phyloP scores from a whole-genome alignment of 2,888 invertebrate species.

The Thymelicus acteon region DNA sequence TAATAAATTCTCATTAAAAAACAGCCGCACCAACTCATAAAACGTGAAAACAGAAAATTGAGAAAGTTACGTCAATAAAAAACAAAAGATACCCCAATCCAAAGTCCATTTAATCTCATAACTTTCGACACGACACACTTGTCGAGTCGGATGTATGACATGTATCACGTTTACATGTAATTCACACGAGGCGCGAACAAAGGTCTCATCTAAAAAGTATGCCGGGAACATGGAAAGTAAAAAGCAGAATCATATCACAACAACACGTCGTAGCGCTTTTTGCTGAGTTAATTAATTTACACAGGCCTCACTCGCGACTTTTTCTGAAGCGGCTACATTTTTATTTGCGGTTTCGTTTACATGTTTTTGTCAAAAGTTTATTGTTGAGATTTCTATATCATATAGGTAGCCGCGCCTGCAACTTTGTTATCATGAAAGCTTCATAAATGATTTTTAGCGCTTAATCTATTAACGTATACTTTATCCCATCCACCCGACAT shows the following conservation, averaged over 20 bases:
- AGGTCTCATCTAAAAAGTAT: constrained; percentile 1
- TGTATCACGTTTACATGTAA: background rate
- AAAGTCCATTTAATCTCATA: background rate
- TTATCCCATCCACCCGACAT: no score
- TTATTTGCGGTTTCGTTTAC: background rate
- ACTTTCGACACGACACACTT: constrained; percentile 5
- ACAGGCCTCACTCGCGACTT: background rate
- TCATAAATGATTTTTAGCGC: no score
- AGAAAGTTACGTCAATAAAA: background rate
- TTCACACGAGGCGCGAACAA: background rate
- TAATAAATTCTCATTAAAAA: background rate
- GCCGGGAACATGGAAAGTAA: background rate
- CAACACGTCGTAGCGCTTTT: background rate
- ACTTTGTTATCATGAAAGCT: no score
- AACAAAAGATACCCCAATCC: background rate
- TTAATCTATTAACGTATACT: no score
- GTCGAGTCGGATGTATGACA: background rate
- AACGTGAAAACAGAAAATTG: background rate
- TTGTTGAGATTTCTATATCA: no score
- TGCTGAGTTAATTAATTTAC: constrained; percentile 10
- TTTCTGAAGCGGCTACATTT: background rate
- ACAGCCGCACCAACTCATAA: background rate
- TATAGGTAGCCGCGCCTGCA: no score
- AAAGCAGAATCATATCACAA: constrained; percentile 13
- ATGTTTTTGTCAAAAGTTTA: background rate